These are phyloP conservation scores for Paramormyrops kingsleyae DNA, from an alignment of 2,113 vertebrate species.

Conservation along the genomic window DNA sequence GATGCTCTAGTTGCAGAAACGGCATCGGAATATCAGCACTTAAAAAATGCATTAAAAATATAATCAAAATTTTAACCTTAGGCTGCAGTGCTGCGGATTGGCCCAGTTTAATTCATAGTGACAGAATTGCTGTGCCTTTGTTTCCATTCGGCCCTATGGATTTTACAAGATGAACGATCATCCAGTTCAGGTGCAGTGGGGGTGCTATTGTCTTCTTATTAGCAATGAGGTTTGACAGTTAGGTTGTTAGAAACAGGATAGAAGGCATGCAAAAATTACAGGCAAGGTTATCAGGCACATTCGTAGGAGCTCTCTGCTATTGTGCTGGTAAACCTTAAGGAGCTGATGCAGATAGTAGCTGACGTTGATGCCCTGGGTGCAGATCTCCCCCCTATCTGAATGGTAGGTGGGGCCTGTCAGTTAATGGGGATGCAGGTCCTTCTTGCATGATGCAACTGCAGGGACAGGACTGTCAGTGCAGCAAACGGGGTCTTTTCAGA, in stretches of 20 bases:
- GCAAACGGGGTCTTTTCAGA: background rate
- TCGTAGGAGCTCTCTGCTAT: background rate
- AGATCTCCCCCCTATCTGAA: background rate
- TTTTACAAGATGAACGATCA: background rate
- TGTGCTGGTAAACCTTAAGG: background rate
- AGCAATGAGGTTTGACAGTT: background rate
- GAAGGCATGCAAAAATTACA: background rate
- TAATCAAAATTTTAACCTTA: background rate
- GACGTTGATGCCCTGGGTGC: background rate
- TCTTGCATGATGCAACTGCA: background rate
- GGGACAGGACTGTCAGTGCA: background rate
- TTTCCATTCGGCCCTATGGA: background rate
- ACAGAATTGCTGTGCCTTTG: background rate
- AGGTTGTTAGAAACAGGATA: background rate
- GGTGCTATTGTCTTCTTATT: background rate
- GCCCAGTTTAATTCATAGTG: background rate
- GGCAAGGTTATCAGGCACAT: background rate
- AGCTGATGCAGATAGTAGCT: background rate
- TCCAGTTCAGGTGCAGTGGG: background rate
- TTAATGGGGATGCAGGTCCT: background rate
- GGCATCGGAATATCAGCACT: background rate
- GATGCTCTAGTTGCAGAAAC: background rate
- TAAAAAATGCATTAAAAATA: background rate
- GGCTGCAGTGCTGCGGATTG: background rate
- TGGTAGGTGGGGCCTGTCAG: background rate